Evolutionary conservation across 2,888 invertebrate genomes (phyloP), one percentile per base, ranked within the genome.

Genomic region (Copidosoma aretas): DNA sequence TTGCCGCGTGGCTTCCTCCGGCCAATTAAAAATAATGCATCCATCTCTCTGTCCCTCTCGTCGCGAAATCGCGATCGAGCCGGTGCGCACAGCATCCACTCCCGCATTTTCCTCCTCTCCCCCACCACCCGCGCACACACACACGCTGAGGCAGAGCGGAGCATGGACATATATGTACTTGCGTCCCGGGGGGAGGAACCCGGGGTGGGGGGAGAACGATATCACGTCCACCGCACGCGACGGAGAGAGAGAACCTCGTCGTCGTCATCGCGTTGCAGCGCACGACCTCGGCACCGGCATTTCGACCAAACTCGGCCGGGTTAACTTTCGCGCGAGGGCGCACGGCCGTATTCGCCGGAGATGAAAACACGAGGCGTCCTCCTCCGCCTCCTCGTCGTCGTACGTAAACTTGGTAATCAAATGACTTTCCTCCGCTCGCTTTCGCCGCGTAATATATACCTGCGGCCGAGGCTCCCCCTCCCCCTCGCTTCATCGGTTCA

Each of bases 111-210:
- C 8, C 8, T 32, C 32, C 32, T 32, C 32, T n/a, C 32, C 8
- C 32, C 32, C 32, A 32, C 4, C 32, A 25, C 39, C n/a, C 24
- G n/a, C 15, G 58, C 46, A 24, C 43, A 51, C 24, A 32, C 54
- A 19, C 46, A 19, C 17, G 32, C 3, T 22, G 22, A 32, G 53
- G 22, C 52, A 71, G 75, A n/a, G 58, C 60, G 62, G 57, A 53
- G 69, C 76, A 70, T 76, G 77, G 73, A 77, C 77, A 76, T 77
- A 76, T 77, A 77, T 77, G 77, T 77, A 75, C 77, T 74, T 74
- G 73, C 72, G 60, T 70, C 60, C 52, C 60, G 61, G 21, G 60
- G 3, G 32, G 32, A 3, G 32, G n/a, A n/a, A n/a, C n/a, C n/a
- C n/a, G n/a, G n/a, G 32, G 32, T 3, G 32, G 8, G 32, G 32